These are phyloP conservation scores for Stomatorhinus ivindoensis DNA, from an alignment of 2,113 vertebrate genomes.

Conservation along the genomic window DNA sequence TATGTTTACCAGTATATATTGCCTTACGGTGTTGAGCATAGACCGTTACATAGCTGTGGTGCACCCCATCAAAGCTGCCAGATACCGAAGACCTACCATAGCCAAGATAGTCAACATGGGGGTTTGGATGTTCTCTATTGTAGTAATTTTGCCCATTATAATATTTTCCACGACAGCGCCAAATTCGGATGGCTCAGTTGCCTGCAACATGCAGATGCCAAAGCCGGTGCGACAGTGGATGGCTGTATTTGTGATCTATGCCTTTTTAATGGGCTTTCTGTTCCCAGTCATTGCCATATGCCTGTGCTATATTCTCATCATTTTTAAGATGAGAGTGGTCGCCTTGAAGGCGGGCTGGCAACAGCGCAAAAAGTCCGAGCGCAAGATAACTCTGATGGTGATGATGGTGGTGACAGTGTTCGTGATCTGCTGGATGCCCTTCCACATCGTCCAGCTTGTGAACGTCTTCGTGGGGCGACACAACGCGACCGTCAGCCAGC, in stretches of 20 bases:
- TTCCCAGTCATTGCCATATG: slow-evolving; percentile 82
- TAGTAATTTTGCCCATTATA: slow-evolving; percentile 80
- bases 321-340: slow-evolving; percentile 80
- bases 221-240: slow-evolving; percentile 75
- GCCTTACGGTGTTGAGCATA: slow-evolving; percentile 79
- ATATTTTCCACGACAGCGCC: slow-evolving; percentile 74
- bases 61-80: slow-evolving; percentile 81
- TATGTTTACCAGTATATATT: slow-evolving; percentile 90
- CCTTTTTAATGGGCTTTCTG: slow-evolving; percentile 82
- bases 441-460: slow-evolving; percentile 80
- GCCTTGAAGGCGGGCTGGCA: slow-evolving; percentile 86
- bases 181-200: slow-evolving; percentile 77
- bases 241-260: slow-evolving; percentile 79
- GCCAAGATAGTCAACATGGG: slow-evolving; percentile 79
- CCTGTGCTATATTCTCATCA: slow-evolving; percentile 83
- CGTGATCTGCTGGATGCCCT: slow-evolving; percentile 88
- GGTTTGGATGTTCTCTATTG: slow-evolving; percentile 75
- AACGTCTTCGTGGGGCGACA: slow-evolving; percentile 76
- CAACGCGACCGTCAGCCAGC: slow-evolving; percentile 79
- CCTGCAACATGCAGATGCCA: slow-evolving; percentile 86
- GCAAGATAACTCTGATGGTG: slow-evolving; percentile 84
- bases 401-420: slow-evolving; percentile 87
- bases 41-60: slow-evolving; percentile 84
- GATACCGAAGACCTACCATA: slow-evolving; percentile 77
- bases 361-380: slow-evolving; percentile 78